A percentile compares a stretch with the other conserved stretches of the same genome.
Evolutionary conservation across 2,113 vertebrate genomes (phyloP).

Genomic region (Muntiacus reevesi): DNA sequence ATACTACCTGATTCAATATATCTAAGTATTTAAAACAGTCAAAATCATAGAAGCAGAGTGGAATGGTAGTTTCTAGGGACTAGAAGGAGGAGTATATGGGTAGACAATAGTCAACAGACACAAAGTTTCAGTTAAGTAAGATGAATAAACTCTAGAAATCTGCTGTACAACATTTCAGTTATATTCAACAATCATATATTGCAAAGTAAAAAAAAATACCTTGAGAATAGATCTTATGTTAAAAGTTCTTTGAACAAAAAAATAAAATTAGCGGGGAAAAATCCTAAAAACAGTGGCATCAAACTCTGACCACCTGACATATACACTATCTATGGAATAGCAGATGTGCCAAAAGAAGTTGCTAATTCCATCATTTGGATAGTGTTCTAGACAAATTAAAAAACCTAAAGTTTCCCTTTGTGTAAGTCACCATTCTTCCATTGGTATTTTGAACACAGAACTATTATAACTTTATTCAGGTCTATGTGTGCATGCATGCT

Average conservation of each 20-base stretch:
- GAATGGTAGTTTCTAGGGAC: not conserved
- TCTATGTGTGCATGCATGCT: not conserved
- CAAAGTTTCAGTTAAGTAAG: not conserved
- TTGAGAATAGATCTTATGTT: not conserved
- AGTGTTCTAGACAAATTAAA: not conserved
- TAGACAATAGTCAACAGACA: not conserved
- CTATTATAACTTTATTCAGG: not conserved
- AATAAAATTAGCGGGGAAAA: not conserved
- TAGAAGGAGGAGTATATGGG: not conserved
- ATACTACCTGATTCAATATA: not conserved
- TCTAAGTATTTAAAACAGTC: not conserved
- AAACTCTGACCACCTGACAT: not conserved
- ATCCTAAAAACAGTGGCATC: not conserved
- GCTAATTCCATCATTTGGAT: not conserved
- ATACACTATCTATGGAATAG: not conserved
- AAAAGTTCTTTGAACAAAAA: not conserved
- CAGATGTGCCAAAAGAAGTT: not conserved
- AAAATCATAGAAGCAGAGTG: not conserved
- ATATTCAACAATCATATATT: not conserved
- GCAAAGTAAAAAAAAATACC: not conserved
- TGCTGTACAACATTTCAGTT: not conserved
- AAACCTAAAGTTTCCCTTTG: not conserved
- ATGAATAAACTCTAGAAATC: not conserved
- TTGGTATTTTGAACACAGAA: not conserved
- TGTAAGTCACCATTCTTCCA: not conserved